Percentiles rank a stretch among this genome's conserved stretches.
These are phyloP conservation scores for Oryctes rhinoceros DNA, from an alignment of 1,140 invertebrate species.

Conservation along the genomic window DNA sequence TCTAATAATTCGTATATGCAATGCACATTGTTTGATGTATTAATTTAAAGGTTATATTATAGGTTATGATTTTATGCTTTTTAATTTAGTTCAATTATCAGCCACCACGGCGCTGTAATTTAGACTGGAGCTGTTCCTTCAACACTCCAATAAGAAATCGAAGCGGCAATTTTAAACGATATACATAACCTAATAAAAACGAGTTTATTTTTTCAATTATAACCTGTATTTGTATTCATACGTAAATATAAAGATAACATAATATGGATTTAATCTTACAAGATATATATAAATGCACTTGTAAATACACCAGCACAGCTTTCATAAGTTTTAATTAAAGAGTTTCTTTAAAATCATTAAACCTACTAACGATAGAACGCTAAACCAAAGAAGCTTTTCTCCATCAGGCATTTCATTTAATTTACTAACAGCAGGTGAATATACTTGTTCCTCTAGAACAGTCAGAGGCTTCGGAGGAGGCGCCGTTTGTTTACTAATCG, in stretches of 20 bases:
- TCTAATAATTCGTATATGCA: too few relatives aligned
- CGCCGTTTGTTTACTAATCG: background rate
- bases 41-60: too few relatives aligned
- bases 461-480: background rate
- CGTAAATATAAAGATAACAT: background rate
- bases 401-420: constrained; percentile 35
- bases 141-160: too few relatives aligned
- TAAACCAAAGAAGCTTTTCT: constrained; percentile 26
- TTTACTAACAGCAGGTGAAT: background rate
- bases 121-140: too few relatives aligned
- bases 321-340: background rate
- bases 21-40: too few relatives aligned
- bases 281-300: constrained; percentile 18
- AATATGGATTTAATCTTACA: background rate
- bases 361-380: constrained; percentile 1
- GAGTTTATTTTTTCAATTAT: background rate
- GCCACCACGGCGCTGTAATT: too few relatives aligned
- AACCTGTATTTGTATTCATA: background rate
- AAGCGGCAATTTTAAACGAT: too few relatives aligned
- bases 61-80: too few relatives aligned
- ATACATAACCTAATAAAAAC: too few relatives aligned
- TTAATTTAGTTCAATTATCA: too few relatives aligned
- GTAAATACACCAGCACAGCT: background rate
- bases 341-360: constrained; percentile 27
- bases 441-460: background rate